These are phyloP conservation scores for Urocolius indicus DNA, from an alignment of 2,113 vertebrate species.

Conservation along the genomic window DNA sequence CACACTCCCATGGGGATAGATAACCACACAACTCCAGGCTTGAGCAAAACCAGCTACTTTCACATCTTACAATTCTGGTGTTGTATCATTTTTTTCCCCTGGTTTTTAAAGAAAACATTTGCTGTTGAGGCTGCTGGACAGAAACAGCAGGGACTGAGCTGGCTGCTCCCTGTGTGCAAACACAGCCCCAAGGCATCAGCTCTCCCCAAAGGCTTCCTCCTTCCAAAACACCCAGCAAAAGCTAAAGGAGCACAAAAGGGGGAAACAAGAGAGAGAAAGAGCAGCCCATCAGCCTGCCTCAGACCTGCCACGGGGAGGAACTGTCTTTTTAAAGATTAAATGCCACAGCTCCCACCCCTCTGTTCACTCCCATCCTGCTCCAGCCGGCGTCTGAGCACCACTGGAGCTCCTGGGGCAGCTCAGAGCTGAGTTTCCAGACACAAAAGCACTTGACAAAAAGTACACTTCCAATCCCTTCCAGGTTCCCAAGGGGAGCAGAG, in stretches of 20 bases:
- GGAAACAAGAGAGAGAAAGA: neutral
- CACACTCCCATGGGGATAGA: too few species aligned
- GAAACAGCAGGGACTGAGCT: slow-evolving; percentile 1
- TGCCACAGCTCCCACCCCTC: neutral
- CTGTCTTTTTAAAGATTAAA: slow-evolving; percentile 4
- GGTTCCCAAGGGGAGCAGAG: neutral
- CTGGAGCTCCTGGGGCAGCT: neutral
- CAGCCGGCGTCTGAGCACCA: neutral
- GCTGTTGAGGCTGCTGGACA: neutral
- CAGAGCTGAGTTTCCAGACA: neutral
- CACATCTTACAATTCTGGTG: neutral
- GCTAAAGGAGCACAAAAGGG: neutral
- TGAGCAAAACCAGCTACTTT: neutral
- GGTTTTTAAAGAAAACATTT: neutral
- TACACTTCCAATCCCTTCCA: neutral
- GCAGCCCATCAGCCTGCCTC: neutral
- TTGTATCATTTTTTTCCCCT: too few species aligned
- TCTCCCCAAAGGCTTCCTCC: neutral
- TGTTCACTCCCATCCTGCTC: neutral
- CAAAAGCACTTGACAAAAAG: neutral
- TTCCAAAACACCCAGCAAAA: neutral
- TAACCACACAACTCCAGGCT: neutral
- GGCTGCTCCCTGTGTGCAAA: neutral
- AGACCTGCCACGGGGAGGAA: slow-evolving; percentile 7
- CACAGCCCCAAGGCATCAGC: neutral